A percentile compares a stretch with the other conserved stretches of the same genome.
These are phyloP conservation scores for Nephrotoma guestfalica DNA, from an alignment of 2,888 invertebrate genomes.

Conservation along the genomic window DNA sequence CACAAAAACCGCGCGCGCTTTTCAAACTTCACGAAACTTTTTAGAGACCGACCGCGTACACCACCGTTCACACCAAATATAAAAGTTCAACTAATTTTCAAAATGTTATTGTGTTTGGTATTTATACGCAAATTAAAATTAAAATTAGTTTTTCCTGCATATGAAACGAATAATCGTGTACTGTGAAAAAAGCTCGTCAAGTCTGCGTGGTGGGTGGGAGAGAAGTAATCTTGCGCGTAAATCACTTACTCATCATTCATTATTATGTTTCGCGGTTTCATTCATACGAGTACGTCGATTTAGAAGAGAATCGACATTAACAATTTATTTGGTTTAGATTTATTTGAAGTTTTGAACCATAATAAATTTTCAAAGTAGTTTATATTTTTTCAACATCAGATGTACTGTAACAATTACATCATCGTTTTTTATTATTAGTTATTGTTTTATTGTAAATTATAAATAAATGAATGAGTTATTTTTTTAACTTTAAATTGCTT, in stretches of 20 bases:
- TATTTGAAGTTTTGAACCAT: background rate
- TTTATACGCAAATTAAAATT: conserved; percentile 1
- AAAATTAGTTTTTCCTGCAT: background rate
- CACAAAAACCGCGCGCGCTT: background rate
- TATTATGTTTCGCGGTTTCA: background rate
- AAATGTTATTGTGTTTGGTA: background rate
- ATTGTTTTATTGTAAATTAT: background rate
- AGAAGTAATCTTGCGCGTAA: background rate
- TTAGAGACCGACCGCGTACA: background rate
- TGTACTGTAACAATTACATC: background rate
- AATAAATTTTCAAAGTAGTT: background rate
- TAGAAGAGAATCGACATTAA: background rate
- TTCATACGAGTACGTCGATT: background rate
- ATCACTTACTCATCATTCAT: background rate
- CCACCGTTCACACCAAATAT: background rate
- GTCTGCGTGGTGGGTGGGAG: background rate
- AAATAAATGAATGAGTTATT: background rate
- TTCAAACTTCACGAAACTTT: background rate
- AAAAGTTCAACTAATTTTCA: background rate
- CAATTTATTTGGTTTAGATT: background rate
- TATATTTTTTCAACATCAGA: background rate
- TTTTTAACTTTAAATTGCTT: background rate
- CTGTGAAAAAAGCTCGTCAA: background rate
- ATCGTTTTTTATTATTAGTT: background rate
- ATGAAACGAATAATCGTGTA: background rate